Evolutionary conservation across 2,888 invertebrate species (phyloP).

Genomic region (Heliconius ismenius): DNA sequence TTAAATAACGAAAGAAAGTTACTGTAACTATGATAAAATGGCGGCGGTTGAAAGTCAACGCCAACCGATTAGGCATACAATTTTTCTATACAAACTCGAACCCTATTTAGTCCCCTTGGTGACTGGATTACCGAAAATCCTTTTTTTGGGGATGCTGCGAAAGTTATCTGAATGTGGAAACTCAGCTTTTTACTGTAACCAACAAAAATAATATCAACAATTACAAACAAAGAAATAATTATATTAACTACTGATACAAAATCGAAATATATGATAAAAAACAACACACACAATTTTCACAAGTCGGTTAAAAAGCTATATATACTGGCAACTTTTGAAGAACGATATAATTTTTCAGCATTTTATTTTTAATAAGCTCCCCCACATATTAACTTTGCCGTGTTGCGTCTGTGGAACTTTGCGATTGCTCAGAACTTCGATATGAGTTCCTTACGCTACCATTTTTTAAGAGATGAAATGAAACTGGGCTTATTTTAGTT

Average conservation of each 20-base stretch:
- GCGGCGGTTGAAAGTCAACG: background rate
- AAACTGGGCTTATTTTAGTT: constrained; percentile 26
- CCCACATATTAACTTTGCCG: constrained; percentile 50
- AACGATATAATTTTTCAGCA: constrained; percentile 26
- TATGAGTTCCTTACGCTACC: constrained; percentile 40
- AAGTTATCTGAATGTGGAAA: background rate
- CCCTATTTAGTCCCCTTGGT: background rate
- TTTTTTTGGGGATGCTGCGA: background rate
- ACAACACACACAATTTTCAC: background rate
- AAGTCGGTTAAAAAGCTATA: constrained; percentile 6
- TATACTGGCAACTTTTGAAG: constrained; percentile 6
- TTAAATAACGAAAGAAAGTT: too few species aligned
- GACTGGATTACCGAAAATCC: background rate
- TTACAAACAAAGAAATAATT: too few species aligned
- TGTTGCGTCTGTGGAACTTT: constrained; percentile 55
- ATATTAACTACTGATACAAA: too few species aligned
- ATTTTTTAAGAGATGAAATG: constrained; percentile 31
- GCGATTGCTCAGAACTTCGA: constrained; percentile 53
- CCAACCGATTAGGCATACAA: background rate
- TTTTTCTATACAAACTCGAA: constrained; percentile 5
- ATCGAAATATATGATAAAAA: background rate
- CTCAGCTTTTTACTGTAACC: background rate
- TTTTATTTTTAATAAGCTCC: constrained; percentile 37
- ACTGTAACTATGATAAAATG: background rate
- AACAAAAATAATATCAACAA: background rate